Conservation (phyloP, 2,888 invertebrate species). For the Luperina nickerlii region DNA sequence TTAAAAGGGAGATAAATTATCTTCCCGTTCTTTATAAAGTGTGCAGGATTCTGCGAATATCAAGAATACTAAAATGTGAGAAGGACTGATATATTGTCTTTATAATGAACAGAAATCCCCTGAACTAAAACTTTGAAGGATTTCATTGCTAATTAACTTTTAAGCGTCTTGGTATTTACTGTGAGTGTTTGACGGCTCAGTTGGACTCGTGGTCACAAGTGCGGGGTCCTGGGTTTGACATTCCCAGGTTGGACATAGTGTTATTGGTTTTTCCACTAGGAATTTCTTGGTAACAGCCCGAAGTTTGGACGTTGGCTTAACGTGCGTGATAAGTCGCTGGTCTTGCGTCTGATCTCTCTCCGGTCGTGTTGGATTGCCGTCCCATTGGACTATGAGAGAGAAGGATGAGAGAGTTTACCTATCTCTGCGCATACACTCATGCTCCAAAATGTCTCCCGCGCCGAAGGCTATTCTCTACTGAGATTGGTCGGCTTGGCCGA, state of each 20-base stretch:
- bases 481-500: not conserved
- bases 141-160: not conserved
- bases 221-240: not conserved
- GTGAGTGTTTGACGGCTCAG: not conserved
- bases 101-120: not conserved
- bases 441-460: not conserved
- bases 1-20: conserved; percentile 34
- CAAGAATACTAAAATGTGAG: conserved; percentile 4
- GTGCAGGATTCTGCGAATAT: conserved; percentile 7
- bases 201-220: not conserved
- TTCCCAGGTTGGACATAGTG: not conserved
- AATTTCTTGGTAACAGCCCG: not conserved
- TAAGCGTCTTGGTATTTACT: not conserved
- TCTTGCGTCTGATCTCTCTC: not conserved
- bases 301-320: not conserved
- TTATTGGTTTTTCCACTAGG: not conserved
- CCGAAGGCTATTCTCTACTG: not conserved
- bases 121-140: not conserved
- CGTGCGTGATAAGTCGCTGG: not conserved
- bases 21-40: not conserved
- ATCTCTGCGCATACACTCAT: not conserved
- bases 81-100: conserved; percentile 2
- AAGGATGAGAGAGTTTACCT: not conserved
- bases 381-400: not conserved
- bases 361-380: not conserved